Conservation (phyloP, 2,888 invertebrate species). For the Drepanosiphum platanoidis region DNA sequence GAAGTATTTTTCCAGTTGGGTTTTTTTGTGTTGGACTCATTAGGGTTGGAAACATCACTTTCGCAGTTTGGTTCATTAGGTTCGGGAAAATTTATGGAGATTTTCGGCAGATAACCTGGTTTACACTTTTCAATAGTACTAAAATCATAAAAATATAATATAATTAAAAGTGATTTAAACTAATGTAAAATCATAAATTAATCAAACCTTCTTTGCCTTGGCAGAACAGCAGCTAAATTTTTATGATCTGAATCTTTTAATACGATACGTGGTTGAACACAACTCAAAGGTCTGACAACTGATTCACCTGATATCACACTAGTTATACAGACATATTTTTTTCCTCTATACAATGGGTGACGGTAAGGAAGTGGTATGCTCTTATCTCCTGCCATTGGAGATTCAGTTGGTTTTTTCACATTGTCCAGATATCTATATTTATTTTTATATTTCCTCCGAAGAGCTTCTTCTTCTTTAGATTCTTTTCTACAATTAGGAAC, state of each 20-base stretch:
- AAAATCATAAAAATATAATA: not conserved
- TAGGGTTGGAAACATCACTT: not conserved
- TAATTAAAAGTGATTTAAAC: not conserved
- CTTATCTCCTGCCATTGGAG: not conserved
- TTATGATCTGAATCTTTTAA: not conserved
- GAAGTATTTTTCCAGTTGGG: not conserved
- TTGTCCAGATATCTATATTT: constrained; percentile 14
- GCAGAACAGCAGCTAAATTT: not conserved
- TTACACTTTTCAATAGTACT: not conserved
- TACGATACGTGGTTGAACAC: not conserved
- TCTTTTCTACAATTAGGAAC: not conserved
- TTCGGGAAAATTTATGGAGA: not conserved
- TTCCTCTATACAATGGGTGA: not conserved
- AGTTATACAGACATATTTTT: not conserved
- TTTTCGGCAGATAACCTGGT: not conserved
- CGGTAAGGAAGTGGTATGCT: not conserved
- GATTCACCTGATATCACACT: not conserved
- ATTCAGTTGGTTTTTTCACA: not conserved
- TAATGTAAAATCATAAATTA: not conserved
- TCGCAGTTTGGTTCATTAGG: not conserved
- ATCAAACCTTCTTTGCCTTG: not conserved
- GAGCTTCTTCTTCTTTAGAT: too few species aligned
- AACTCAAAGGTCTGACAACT: not conserved
- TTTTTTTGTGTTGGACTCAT: not conserved
- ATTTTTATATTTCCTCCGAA: constrained; percentile 19